Evolutionary conservation across 2,797 vertebrate genomes (phyloP).

Genomic region (Tiaroga cobitis): DNA sequence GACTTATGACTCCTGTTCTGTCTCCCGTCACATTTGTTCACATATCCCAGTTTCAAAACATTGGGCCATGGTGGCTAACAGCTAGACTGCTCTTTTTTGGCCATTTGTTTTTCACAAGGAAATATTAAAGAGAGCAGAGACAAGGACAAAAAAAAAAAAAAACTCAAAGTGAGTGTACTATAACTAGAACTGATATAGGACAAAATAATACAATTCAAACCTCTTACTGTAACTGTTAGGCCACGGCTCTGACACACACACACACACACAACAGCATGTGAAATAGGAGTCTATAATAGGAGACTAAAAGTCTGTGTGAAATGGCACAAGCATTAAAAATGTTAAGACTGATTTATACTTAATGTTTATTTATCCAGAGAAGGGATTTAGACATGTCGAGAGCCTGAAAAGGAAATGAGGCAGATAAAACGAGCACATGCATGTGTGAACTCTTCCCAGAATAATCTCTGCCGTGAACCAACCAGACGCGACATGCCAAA

Average conservation of each 20-base stretch:
- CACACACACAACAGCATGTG: not conserved
- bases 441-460: slow-evolving; percentile 43
- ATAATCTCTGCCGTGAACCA: slow-evolving; percentile 44
- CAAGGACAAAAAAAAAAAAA: not conserved
- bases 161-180: not conserved
- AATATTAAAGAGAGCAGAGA: not conserved
- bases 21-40: slow-evolving; percentile 36
- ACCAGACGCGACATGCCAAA: slow-evolving; percentile 75
- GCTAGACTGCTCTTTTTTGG: slow-evolving; percentile 35
- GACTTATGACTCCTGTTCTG: slow-evolving; percentile 41
- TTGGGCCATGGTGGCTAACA: slow-evolving; percentile 6
- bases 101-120: not conserved
- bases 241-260: not conserved
- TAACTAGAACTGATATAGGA: not conserved
- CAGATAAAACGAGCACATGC: slow-evolving; percentile 31
- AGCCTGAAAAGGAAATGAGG: slow-evolving; percentile 33
- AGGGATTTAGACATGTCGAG: slow-evolving; percentile 27
- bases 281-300: not conserved
- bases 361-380: slow-evolving; percentile 34
- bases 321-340: slow-evolving; percentile 8
- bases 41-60: slow-evolving; percentile 44
- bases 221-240: not conserved
- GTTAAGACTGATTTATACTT: slow-evolving; percentile 13
- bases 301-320: slow-evolving; percentile 29
- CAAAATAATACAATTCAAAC: not conserved